Evolutionary conservation across 2,888 invertebrate species (phyloP).

Genomic region (Leucania comma): DNA sequence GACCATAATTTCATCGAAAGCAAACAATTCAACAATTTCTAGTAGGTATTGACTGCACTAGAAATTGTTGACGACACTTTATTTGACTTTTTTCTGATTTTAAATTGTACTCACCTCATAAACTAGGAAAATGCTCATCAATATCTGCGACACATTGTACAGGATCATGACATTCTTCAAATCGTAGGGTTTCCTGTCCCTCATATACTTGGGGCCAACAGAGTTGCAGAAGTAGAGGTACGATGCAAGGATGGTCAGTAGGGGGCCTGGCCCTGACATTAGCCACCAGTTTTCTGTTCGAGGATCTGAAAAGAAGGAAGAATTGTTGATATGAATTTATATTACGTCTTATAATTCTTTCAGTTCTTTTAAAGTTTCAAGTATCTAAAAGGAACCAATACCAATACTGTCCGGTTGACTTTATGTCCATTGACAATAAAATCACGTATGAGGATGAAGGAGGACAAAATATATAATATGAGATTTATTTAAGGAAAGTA

Average conservation of each 20-base stretch:
- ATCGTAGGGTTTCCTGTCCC: slow-evolving; percentile 93
- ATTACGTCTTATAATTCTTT: too few species aligned
- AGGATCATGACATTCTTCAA: slow-evolving; percentile 93
- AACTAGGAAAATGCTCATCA: slow-evolving; percentile 94
- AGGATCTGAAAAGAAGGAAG: slow-evolving; percentile 91
- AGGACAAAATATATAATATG: too few species aligned
- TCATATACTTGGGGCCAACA: slow-evolving; percentile 94
- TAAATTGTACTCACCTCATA: slow-evolving; percentile 80
- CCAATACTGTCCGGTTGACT: neutral
- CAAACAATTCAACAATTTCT: too few species aligned
- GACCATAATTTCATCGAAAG: too few species aligned
- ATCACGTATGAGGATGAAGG: too few species aligned
- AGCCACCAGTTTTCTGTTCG: slow-evolving; percentile 94
- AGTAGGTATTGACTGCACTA: too few species aligned
- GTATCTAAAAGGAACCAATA: neutral
- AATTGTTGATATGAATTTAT: neutral
- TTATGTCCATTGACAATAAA: too few species aligned
- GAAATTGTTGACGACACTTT: too few species aligned
- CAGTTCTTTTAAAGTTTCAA: neutral
- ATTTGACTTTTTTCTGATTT: too few species aligned
- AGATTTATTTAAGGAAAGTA: too few species aligned
- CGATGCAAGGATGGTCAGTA: slow-evolving; percentile 91
- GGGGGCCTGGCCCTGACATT: slow-evolving; percentile 94
- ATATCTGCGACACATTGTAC: slow-evolving; percentile 97
- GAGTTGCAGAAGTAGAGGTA: slow-evolving; percentile 94